Percentiles rank a stretch among this genome's conserved stretches.
These are phyloP conservation scores for Pissodes strobi DNA, from an alignment of 1,140 invertebrate species.

Conservation along the genomic window DNA sequence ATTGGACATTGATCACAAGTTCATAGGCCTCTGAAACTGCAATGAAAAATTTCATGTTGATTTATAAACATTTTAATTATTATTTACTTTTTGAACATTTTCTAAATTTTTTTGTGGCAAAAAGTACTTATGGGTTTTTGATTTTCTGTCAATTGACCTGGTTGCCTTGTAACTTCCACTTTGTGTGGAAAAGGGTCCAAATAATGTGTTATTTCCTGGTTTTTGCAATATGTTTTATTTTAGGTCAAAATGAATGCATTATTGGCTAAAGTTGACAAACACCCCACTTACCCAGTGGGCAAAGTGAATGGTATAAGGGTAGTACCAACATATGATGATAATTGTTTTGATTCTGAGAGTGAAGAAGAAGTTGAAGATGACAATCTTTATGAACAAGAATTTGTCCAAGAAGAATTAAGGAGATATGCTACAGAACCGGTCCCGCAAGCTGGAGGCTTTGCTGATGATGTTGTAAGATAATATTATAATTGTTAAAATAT, in stretches of 20 bases:
- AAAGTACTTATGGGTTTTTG: too few relatives aligned
- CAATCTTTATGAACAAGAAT: slow-evolving; percentile 35
- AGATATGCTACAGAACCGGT: slow-evolving; percentile 22
- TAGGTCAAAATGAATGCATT: slow-evolving; percentile 30
- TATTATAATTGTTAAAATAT: neutral
- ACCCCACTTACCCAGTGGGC: slow-evolving; percentile 23
- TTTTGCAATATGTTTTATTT: too few relatives aligned
- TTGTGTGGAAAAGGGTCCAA: too few relatives aligned
- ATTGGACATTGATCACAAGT: too few relatives aligned
- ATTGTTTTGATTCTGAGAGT: slow-evolving; percentile 20
- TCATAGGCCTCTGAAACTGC: too few relatives aligned
- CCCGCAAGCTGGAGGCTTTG: neutral
- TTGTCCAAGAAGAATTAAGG: slow-evolving; percentile 34
- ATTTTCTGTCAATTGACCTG: too few relatives aligned
- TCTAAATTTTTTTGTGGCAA: too few relatives aligned
- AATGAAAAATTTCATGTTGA: too few relatives aligned
- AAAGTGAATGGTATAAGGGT: slow-evolving; percentile 25
- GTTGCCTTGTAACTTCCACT: too few relatives aligned
- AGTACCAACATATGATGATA: neutral
- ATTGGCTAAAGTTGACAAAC: slow-evolving; percentile 21
- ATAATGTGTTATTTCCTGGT: too few relatives aligned
- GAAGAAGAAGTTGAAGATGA: slow-evolving; percentile 17
- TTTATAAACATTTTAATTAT: too few relatives aligned
- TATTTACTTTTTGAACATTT: too few relatives aligned
- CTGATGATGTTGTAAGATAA: slow-evolving; percentile 8